Evolutionary conservation across 1,140 invertebrate genomes (phyloP).

Genomic region (Drosophila fuyamai): DNA sequence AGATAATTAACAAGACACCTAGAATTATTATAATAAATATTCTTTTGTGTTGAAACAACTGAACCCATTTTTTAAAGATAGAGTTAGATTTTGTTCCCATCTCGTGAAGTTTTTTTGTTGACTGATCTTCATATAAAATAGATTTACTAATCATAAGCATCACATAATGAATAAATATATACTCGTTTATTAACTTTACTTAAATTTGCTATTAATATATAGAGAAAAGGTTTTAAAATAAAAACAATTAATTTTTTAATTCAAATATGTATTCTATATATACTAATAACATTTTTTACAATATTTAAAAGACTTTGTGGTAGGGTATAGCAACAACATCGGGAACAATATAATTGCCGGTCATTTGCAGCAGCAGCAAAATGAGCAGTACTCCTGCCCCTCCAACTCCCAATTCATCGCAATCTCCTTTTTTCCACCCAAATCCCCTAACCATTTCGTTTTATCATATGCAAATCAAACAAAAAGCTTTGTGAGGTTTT

Average conservation of each 20-base stretch:
- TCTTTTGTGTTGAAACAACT: too few species aligned
- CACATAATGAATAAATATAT: too few species aligned
- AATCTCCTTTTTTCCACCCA: neutral
- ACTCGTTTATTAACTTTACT: too few species aligned
- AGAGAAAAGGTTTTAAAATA: too few species aligned
- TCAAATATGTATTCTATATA: neutral
- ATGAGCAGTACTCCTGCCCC: constrained; percentile 44
- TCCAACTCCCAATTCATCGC: neutral
- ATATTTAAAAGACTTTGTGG: neutral
- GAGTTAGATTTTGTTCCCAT: too few species aligned
- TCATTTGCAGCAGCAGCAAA: constrained; percentile 81
- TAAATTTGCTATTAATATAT: too few species aligned
- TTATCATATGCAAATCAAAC: constrained; percentile 82
- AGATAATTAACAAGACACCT: too few species aligned
- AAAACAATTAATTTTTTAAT: neutral
- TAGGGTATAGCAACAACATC: constrained; percentile 2
- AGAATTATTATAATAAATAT: too few species aligned
- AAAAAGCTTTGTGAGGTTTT: constrained; percentile 40
- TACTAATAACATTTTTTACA: neutral
- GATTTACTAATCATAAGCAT: too few species aligned
- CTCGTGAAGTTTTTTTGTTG: too few species aligned
- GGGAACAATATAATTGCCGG: constrained; percentile 77
- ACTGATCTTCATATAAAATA: too few species aligned
- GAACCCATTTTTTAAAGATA: too few species aligned
- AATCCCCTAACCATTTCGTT: constrained; percentile 28